These are phyloP conservation scores for Amphiprion clarkii DNA, from an alignment of 2,797 vertebrate species.

Conservation along the genomic window DNA sequence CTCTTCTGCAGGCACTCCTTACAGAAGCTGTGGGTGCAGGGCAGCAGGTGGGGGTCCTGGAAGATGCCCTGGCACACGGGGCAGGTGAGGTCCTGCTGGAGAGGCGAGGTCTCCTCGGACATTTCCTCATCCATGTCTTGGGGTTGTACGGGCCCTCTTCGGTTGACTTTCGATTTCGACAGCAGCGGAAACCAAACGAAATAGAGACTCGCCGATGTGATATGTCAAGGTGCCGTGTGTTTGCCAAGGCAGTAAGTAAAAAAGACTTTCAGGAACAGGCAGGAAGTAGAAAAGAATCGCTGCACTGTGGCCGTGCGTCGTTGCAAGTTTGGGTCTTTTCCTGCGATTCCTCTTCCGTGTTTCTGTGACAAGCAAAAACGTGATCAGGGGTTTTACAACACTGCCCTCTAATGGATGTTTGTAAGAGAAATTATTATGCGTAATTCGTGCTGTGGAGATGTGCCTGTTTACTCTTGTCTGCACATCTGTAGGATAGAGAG, in stretches of 20 bases:
- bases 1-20: slow-evolving; percentile 76
- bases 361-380: not conserved
- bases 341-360: slow-evolving; percentile 19
- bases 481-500: not conserved
- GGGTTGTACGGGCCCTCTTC: not conserved
- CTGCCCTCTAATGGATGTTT: slow-evolving; percentile 33
- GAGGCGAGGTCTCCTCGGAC: slow-evolving; percentile 31
- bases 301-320: fast-evolving
- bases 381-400: not conserved
- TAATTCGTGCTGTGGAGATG: too few relatives aligned
- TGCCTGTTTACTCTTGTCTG: not conserved
- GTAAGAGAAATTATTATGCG: not conserved
- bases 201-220: fast-evolving
- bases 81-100: slow-evolving; percentile 85
- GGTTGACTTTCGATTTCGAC: slow-evolving; percentile 54
- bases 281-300: not conserved
- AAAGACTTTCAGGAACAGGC: fast-evolving
- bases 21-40: slow-evolving; percentile 90
- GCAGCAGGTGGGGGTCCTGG: slow-evolving; percentile 84
- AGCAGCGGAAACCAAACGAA: not conserved
- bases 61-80: slow-evolving; percentile 86
- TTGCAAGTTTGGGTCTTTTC: not conserved
- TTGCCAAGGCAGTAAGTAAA: fast-evolving
- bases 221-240: not conserved
- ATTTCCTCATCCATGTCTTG: slow-evolving; percentile 53